Percentiles rank a stretch among this genome's conserved stretches.
These are phyloP conservation scores for Helicoverpa armigera DNA, from an alignment of 1,140 invertebrate species.

Conservation along the genomic window DNA sequence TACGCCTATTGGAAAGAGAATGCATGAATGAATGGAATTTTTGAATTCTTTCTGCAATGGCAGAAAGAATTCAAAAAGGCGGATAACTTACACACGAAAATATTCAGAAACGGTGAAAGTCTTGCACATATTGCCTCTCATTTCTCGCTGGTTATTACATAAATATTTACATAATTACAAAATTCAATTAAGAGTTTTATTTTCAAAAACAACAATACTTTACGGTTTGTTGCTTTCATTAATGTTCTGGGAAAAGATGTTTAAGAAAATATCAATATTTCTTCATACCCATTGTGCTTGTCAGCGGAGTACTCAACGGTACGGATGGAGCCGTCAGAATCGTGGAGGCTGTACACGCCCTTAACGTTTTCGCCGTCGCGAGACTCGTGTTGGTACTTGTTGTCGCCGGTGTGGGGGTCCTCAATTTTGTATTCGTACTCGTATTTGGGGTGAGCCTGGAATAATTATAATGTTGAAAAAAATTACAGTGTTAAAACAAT, in stretches of 20 bases:
- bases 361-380: conserved; percentile 80
- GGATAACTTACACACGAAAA: no score
- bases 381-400: conserved; percentile 73
- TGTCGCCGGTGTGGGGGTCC: conserved; percentile 73
- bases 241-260: no score
- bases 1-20: background rate
- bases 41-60: no score
- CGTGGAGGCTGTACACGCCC: conserved; percentile 83
- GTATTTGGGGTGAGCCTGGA: conserved; percentile 73
- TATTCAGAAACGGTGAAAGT: no score
- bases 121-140: no score
- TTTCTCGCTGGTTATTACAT: background rate
- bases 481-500: background rate
- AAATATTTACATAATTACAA: background rate
- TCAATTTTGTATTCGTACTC: conserved; percentile 81
- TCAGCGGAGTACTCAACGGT: conserved; percentile 79
- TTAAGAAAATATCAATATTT: conserved; percentile 11
- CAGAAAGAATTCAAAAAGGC: background rate
- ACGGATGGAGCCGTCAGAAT: conserved; percentile 79
- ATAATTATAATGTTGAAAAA: background rate
- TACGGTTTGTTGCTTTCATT: no score
- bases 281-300: conserved; percentile 76
- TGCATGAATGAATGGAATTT: no score
- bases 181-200: no score
- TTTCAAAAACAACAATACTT: background rate